phyloP scores from a whole-genome alignment of 2,797 vertebrate species.

The Tapirus indicus region DNA sequence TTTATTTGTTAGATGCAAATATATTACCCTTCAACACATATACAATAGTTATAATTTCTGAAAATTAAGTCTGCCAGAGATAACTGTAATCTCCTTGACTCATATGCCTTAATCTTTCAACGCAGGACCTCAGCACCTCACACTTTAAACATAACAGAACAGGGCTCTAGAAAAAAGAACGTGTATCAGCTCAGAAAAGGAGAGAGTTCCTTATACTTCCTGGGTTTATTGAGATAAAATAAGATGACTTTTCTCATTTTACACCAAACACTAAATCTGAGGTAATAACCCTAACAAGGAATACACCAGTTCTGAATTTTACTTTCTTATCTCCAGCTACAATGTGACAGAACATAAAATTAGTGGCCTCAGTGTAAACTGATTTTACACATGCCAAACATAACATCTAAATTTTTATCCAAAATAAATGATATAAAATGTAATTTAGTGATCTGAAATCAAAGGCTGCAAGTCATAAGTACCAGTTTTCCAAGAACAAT shows the following conservation, averaged over 20 bases:
- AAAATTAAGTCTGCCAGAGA: background rate
- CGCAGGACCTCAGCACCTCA: background rate
- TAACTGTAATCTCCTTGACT: background rate
- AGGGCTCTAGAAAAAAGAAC: background rate
- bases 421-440: background rate
- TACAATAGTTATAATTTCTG: background rate
- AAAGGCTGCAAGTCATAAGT: background rate
- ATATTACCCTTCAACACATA: background rate
- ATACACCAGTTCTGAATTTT: background rate
- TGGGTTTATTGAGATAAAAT: background rate
- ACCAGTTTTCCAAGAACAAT: conserved; percentile 26
- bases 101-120: too few relatives aligned
- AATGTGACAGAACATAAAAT: background rate
- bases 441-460: background rate
- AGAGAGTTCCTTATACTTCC: background rate
- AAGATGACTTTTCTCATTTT: background rate
- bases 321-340: background rate
- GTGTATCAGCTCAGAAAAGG: background rate
- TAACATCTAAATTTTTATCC: background rate
- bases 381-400: background rate
- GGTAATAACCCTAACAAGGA: background rate
- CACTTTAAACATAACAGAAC: background rate
- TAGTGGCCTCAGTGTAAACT: background rate
- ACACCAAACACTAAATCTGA: background rate
- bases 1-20: conserved; percentile 23